phyloP scores from a whole-genome alignment of 2,888 invertebrate genomes.

The Oscheius sp. region DNA sequence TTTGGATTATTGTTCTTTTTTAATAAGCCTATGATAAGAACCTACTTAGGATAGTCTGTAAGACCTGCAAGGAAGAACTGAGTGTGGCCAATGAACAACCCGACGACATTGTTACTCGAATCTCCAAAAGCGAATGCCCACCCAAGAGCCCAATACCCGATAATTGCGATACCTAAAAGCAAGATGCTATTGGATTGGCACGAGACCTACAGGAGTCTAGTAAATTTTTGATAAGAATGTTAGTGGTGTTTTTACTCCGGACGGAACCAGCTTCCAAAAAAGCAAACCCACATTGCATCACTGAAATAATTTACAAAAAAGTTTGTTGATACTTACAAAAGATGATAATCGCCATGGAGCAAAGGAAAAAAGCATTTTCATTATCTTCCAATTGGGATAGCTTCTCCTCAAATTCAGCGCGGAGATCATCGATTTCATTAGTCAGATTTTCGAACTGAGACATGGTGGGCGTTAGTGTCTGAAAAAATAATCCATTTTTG shows the following conservation, averaged over 20 bases:
- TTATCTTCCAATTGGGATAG: conserved; percentile 56
- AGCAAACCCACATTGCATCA: conserved; percentile 75
- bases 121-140: conserved; percentile 73
- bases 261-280: conserved; percentile 74
- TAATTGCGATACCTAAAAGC: conserved; percentile 68
- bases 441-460: conserved; percentile 38
- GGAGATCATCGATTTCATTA: conserved; percentile 38
- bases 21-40: not conserved
- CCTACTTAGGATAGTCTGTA: conserved; percentile 60
- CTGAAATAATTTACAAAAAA: conserved; percentile 40
- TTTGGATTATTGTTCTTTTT: no score
- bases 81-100: conserved; percentile 71
- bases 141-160: conserved; percentile 73
- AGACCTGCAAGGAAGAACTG: conserved; percentile 66
- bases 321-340: conserved; percentile 52
- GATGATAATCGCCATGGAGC: conserved; percentile 67
- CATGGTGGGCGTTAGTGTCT: conserved; percentile 1
- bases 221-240: conserved; percentile 74
- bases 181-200: conserved; percentile 11
- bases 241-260: conserved; percentile 74
- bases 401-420: conserved; percentile 48
- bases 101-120: conserved; percentile 66
- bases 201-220: conserved; percentile 73
- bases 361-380: conserved; percentile 66
- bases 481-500: not conserved